A percentile compares a stretch with the other conserved stretches of the same genome.
These are phyloP conservation scores for Mastacembelus armatus DNA, from an alignment of 2,797 vertebrate species.

Conservation along the genomic window DNA sequence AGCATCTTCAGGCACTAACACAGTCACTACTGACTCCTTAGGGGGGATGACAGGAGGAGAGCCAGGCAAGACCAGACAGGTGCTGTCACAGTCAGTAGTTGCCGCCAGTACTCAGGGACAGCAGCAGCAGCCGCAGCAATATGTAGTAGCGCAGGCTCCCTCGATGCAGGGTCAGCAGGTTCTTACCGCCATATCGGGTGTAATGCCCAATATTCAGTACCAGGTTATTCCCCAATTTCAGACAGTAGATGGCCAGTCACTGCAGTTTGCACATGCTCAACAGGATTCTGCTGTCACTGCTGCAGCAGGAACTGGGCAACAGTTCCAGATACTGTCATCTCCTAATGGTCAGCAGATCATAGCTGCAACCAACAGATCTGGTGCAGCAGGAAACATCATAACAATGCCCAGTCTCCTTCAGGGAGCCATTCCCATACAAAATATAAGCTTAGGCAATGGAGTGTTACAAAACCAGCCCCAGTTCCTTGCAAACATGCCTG, in stretches of 20 bases:
- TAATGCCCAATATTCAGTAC: slow-evolving; percentile 97
- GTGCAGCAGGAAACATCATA: slow-evolving; percentile 81
- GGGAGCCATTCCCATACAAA: slow-evolving; percentile 94
- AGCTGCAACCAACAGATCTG: slow-evolving; percentile 84
- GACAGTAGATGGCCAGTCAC: slow-evolving; percentile 93
- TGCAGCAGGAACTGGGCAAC: slow-evolving; percentile 72
- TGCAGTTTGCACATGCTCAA: slow-evolving; percentile 90
- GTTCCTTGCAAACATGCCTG: slow-evolving; percentile 94
- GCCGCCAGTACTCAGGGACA: slow-evolving; percentile 80
- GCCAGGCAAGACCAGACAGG: slow-evolving; percentile 63
- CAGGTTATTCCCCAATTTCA: slow-evolving; percentile 98
- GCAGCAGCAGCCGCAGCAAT: slow-evolving; percentile 87
- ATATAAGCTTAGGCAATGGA: slow-evolving; percentile 88
- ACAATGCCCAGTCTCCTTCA: slow-evolving; percentile 89
- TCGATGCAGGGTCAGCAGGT: slow-evolving; percentile 92
- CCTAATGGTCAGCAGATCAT: slow-evolving; percentile 88
- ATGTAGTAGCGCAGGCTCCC: slow-evolving; percentile 89
- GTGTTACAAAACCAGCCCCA: slow-evolving; percentile 92
- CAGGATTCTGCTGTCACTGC: slow-evolving; percentile 75
- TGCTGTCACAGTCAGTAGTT: slow-evolving; percentile 56
- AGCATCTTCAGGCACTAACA: slow-evolving; percentile 78
- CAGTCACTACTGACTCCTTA: slow-evolving; percentile 77
- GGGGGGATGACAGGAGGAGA: slow-evolving; percentile 76
- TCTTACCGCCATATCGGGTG: slow-evolving; percentile 89
- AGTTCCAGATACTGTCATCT: slow-evolving; percentile 87